These are phyloP conservation scores for Psettodes erumei DNA, from an alignment of 2,113 vertebrate species.

Conservation along the genomic window DNA sequence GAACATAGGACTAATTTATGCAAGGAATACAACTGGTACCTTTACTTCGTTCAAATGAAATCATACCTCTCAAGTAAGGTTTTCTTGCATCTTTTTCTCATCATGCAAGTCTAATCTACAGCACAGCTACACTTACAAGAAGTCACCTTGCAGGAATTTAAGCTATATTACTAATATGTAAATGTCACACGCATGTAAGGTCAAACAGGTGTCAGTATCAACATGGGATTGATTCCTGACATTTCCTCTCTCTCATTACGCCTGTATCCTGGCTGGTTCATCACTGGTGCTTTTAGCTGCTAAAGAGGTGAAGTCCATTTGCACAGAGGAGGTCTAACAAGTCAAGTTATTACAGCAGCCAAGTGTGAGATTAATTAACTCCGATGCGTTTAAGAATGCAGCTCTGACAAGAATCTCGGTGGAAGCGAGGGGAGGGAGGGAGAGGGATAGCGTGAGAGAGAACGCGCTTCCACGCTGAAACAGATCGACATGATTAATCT, in stretches of 20 bases:
- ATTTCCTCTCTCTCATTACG: neutral
- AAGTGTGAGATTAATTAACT: slow-evolving; percentile 85
- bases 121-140: neutral
- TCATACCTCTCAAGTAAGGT: neutral
- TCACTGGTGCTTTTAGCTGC: slow-evolving; percentile 66
- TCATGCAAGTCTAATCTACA: neutral
- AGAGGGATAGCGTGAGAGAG: slow-evolving; percentile 1
- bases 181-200: slow-evolving; percentile 31
- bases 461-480: slow-evolving; percentile 31
- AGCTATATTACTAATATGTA: slow-evolving; percentile 24
- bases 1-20: slow-evolving; percentile 3
- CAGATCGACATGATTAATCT: slow-evolving; percentile 64
- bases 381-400: slow-evolving; percentile 73
- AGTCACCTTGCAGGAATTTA: slow-evolving; percentile 4
- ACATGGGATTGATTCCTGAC: slow-evolving; percentile 17
- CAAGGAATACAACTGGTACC: neutral
- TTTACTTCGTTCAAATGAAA: neutral
- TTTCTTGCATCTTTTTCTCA: slow-evolving; percentile 17
- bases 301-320: slow-evolving; percentile 75
- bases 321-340: slow-evolving; percentile 72
- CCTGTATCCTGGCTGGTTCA: slow-evolving; percentile 35
- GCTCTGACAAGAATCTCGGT: slow-evolving; percentile 51
- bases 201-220: slow-evolving; percentile 28
- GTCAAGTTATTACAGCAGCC: slow-evolving; percentile 81
- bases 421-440: neutral